A percentile compares a stretch with the other conserved stretches of the same genome.
Evolutionary conservation across 35 echinoderm and acorn worm species (phyloP).

Genomic region (Apostichopus californicus): DNA sequence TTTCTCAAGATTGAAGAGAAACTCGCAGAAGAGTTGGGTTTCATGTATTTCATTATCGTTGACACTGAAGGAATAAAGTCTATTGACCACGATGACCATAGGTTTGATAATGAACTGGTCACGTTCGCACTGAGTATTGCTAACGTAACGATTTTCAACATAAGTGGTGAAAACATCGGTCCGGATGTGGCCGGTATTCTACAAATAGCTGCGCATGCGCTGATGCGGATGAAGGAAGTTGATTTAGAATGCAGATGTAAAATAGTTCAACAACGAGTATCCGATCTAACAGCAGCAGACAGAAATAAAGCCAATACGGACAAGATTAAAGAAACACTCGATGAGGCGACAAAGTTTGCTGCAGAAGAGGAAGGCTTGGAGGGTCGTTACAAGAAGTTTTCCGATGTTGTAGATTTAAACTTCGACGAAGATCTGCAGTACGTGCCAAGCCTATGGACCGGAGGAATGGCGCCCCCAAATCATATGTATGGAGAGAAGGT

Average conservation of each 20-base stretch:
- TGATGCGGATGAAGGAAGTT: constrained; percentile 28
- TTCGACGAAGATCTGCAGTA: not conserved
- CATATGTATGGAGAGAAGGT: constrained; percentile 17
- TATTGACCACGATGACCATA: constrained; percentile 19
- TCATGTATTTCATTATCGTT: too few species aligned
- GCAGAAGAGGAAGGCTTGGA: too few species aligned
- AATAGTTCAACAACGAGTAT: constrained; percentile 37
- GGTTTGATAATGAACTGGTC: not conserved
- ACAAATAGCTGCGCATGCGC: constrained; percentile 49
- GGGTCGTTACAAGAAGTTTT: too few species aligned
- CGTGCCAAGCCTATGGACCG: not conserved
- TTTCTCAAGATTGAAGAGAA: too few species aligned
- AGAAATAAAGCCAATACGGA: too few species aligned
- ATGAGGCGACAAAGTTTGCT: too few species aligned
- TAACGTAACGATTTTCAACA: constrained; percentile 37
- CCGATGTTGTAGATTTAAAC: not conserved
- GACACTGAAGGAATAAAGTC: constrained; percentile 54
- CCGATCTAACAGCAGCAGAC: constrained; percentile 19
- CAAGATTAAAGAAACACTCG: too few species aligned
- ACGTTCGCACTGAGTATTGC: constrained; percentile 17
- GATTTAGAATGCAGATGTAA: not conserved
- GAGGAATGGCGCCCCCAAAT: constrained; percentile 13
- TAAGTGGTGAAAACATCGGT: constrained; percentile 33
- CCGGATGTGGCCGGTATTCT: constrained; percentile 7
- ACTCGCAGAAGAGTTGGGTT: too few species aligned